These are phyloP conservation scores for Globodera ellingtonae DNA, from an alignment of 1,140 invertebrate genomes.

Conservation along the genomic window DNA sequence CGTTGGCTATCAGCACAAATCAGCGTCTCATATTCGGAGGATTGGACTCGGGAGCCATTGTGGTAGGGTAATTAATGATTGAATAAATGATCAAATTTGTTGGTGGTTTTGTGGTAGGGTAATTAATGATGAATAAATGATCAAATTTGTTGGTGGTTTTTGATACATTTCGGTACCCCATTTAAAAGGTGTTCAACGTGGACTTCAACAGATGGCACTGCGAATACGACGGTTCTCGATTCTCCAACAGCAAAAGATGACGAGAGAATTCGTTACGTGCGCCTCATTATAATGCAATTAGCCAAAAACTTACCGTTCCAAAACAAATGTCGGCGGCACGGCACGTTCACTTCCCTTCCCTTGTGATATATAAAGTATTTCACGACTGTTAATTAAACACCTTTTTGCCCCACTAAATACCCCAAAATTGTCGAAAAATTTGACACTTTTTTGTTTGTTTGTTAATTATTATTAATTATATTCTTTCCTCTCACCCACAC, in stretches of 20 bases:
- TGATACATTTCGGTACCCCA: too few relatives aligned
- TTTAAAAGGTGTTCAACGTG: conserved; percentile 69
- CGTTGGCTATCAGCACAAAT: conserved; percentile 58
- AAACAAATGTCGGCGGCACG: neutral
- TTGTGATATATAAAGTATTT: too few relatives aligned
- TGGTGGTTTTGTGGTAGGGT: conserved; percentile 77
- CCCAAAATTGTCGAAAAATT: too few relatives aligned
- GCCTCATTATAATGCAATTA: neutral
- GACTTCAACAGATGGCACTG: conserved; percentile 99
- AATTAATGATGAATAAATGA: conserved; percentile 75
- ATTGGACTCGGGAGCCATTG: conserved; percentile 90
- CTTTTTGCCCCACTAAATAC: too few relatives aligned
- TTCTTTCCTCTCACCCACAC: too few relatives aligned
- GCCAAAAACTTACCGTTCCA: neutral
- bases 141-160: too few relatives aligned
- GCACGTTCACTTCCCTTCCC: neutral
- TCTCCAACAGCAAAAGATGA: conserved; percentile 33
- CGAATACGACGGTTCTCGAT: conserved; percentile 77
- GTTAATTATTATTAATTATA: too few relatives aligned
- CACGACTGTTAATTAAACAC: too few relatives aligned
- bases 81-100: neutral
- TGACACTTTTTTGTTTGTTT: too few relatives aligned
- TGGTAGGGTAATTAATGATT: conserved; percentile 88
- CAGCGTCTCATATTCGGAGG: conserved; percentile 90
- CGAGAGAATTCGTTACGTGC: neutral